These are phyloP conservation scores for Diogma glabrata DNA, from an alignment of 2,888 invertebrate genomes.

Conservation along the genomic window DNA sequence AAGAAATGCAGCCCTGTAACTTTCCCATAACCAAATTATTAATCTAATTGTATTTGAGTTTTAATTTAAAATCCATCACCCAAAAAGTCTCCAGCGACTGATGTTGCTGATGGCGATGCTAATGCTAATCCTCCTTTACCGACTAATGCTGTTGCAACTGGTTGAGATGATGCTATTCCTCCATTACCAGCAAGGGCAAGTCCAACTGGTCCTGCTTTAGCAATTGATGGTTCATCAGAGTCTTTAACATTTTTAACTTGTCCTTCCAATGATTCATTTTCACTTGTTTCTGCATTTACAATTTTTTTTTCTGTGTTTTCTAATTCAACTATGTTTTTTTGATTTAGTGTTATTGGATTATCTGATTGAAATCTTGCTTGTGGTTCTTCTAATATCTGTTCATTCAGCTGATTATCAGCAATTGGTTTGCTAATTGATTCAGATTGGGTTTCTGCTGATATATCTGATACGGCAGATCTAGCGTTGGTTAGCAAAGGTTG, in stretches of 20 bases:
- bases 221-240: constrained; percentile 31
- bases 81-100: constrained; percentile 33
- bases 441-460: not conserved
- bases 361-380: constrained; percentile 6
- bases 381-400: not conserved
- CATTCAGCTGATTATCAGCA: not conserved
- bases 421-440: constrained; percentile 11
- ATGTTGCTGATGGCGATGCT: constrained; percentile 40
- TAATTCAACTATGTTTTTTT: constrained; percentile 22
- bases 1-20: not conserved
- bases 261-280: not conserved
- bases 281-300: not conserved
- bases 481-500: constrained; percentile 19
- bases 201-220: constrained; percentile 40
- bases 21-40: constrained; percentile 3
- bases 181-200: constrained; percentile 40
- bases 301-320: constrained; percentile 21
- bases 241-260: not conserved
- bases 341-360: not conserved
- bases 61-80: constrained; percentile 27
- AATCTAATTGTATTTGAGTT: not conserved
- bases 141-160: constrained; percentile 39
- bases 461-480: constrained; percentile 14
- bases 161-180: constrained; percentile 39
- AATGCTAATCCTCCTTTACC: constrained; percentile 39